Percentiles rank a stretch among this genome's conserved stretches.
Conservation (phyloP, 1,140 invertebrate genomes). For the Hormaphis cornu region DNA sequence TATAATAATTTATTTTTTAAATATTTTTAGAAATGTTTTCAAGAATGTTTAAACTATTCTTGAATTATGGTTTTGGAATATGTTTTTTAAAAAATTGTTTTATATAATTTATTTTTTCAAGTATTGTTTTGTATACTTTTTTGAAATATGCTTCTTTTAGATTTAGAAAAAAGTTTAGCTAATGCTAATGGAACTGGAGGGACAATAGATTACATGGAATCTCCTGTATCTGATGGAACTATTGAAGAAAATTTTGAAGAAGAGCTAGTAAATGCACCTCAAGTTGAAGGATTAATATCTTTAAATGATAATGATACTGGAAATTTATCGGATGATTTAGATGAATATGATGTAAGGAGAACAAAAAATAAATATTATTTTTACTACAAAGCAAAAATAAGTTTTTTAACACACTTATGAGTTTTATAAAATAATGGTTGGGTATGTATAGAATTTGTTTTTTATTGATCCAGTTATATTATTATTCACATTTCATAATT, state of each 20-base stretch:
- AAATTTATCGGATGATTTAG: constrained; percentile 20
- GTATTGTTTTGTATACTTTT: too few relatives aligned
- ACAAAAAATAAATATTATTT: not conserved
- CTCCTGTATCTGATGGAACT: constrained; percentile 73
- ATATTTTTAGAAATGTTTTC: too few relatives aligned
- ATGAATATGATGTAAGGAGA: constrained; percentile 19
- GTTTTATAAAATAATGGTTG: too few relatives aligned
- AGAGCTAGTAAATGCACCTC: constrained; percentile 61
- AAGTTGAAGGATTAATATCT: constrained; percentile 40
- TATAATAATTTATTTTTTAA: too few relatives aligned
- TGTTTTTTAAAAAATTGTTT: too few relatives aligned
- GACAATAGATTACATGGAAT: constrained; percentile 54
- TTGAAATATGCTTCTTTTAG: constrained; percentile 40
- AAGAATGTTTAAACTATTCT: too few relatives aligned
- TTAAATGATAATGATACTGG: not conserved
- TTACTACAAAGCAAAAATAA: too few relatives aligned
- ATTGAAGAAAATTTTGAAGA: constrained; percentile 91
- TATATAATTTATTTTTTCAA: not conserved
- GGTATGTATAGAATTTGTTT: too few relatives aligned
- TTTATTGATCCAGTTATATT: too few relatives aligned
- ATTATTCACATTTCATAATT: too few relatives aligned
- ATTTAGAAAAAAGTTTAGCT: constrained; percentile 50
- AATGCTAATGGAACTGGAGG: constrained; percentile 39
- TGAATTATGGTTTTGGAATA: too few relatives aligned
- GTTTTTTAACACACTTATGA: too few relatives aligned